These are phyloP conservation scores for Leptinotarsa texana DNA, from an alignment of 1,140 invertebrate species.

Conservation along the genomic window DNA sequence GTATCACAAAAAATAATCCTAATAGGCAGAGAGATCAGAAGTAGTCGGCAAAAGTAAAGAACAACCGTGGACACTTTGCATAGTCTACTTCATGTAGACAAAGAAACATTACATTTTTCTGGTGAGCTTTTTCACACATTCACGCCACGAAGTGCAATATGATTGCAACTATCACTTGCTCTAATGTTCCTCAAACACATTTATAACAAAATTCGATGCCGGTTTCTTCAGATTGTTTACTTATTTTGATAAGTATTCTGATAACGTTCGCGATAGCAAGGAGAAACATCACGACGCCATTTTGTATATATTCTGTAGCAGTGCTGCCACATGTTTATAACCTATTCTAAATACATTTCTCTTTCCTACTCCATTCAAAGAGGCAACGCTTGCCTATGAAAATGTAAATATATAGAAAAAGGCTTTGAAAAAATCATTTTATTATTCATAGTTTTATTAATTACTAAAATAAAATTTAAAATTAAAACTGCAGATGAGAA, in stretches of 20 bases:
- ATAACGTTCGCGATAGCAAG: conserved; percentile 27
- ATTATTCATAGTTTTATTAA: too few relatives aligned
- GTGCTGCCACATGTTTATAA: not conserved
- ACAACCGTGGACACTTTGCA: conserved; percentile 27
- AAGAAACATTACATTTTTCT: conserved; percentile 25
- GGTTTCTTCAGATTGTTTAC: conserved; percentile 30
- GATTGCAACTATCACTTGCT: conserved; percentile 7
- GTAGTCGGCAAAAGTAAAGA: conserved; percentile 21
- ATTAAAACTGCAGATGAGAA: too few relatives aligned
- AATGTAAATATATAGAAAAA: too few relatives aligned
- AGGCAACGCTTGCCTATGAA: too few relatives aligned
- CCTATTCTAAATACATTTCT: too few relatives aligned
- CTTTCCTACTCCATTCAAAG: too few relatives aligned
- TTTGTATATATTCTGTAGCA: conserved; percentile 26
- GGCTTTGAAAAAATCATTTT: too few relatives aligned
- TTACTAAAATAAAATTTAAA: too few relatives aligned
- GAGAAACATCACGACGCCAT: conserved; percentile 33
- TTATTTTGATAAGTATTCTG: conserved; percentile 31
- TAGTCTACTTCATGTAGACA: conserved; percentile 23
- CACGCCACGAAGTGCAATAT: conserved; percentile 18
- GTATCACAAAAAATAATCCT: conserved; percentile 33
- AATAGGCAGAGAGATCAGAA: conserved; percentile 6
- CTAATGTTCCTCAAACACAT: conserved; percentile 18
- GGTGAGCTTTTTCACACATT: conserved; percentile 24
- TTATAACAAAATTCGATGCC: conserved; percentile 5